phyloP scores from a whole-genome alignment of 2,888 invertebrate genomes.

The Agrotis clavis region DNA sequence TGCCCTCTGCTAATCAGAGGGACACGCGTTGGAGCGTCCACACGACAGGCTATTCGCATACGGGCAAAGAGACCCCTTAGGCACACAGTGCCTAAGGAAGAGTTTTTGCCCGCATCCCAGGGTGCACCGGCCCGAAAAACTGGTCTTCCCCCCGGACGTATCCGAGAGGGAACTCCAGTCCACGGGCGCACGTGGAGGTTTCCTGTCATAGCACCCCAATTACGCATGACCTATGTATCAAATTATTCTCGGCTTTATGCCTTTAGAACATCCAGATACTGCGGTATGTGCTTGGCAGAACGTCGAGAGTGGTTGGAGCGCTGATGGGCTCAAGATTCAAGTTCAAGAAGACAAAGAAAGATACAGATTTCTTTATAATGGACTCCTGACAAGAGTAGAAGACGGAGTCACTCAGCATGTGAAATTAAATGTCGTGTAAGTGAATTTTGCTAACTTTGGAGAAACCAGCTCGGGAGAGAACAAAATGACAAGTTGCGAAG shows the following conservation, averaged over 20 bases:
- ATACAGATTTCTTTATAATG: constrained; percentile 93
- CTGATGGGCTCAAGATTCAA: constrained; percentile 92
- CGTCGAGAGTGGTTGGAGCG: constrained; percentile 87
- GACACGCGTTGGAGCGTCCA: no score
- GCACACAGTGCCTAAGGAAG: no score
- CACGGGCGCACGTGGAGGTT: no score
- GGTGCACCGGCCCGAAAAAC: no score
- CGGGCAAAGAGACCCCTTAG: no score
- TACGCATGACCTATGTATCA: no score
- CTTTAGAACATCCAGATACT: constrained; percentile 90
- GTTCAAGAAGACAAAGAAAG: constrained; percentile 91
- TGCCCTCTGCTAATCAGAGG: no score
- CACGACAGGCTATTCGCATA: no score
- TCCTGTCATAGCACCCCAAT: no score
- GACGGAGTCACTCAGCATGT: constrained; percentile 78
- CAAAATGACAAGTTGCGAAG: neutral
- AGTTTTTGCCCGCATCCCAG: no score
- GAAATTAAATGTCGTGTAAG: constrained; percentile 92
- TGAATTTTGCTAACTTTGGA: constrained; percentile 29
- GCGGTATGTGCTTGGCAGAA: constrained; percentile 79
- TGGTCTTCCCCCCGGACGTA: no score
- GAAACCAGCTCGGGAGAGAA: neutral
- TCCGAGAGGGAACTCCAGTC: no score
- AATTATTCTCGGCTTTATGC: neutral
- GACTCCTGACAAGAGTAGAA: constrained; percentile 90